These are phyloP conservation scores for Arge pagana DNA, from an alignment of 2,888 invertebrate species.

Conservation along the genomic window DNA sequence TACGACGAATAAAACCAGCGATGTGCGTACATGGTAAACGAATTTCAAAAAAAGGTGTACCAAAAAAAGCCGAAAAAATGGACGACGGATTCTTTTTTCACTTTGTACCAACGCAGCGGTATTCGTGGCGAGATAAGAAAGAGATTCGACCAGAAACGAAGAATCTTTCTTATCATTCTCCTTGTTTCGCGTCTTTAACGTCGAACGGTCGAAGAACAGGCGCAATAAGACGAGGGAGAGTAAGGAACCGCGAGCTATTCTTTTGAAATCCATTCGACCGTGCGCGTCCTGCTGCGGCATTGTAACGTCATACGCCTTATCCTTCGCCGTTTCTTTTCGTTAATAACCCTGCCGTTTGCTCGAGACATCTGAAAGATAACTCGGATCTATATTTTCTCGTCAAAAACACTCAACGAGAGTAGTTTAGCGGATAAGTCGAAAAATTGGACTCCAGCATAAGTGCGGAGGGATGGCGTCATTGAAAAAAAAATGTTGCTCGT, in stretches of 20 bases:
- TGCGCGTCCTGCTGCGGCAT: slow-evolving; percentile 14
- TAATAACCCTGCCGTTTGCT: slow-evolving; percentile 17
- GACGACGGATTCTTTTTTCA: too few species aligned
- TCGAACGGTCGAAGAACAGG: slow-evolving; percentile 12
- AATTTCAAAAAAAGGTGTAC: too few species aligned
- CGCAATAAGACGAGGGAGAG: background rate
- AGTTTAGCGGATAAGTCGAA: background rate
- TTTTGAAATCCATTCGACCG: slow-evolving; percentile 1
- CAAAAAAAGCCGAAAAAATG: too few species aligned
- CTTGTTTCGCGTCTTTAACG: slow-evolving; percentile 14
- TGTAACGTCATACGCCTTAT: slow-evolving; percentile 17
- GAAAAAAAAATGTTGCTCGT: too few species aligned
- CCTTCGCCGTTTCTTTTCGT: slow-evolving; percentile 10
- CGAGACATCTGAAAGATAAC: slow-evolving; percentile 5
- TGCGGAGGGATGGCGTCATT: background rate
- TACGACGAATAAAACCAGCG: too few species aligned
- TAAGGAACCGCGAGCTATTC: slow-evolving; percentile 3
- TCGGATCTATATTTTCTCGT: slow-evolving; percentile 1
- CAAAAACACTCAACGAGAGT: background rate
- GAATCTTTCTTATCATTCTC: slow-evolving; percentile 17
- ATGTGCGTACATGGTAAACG: too few species aligned
- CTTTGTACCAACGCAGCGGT: too few species aligned
- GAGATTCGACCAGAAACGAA: too few species aligned
- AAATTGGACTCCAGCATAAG: background rate
- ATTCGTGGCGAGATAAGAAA: too few species aligned